Evolutionary conservation across 2,113 vertebrate species (phyloP).

Genomic region (Crotalus helleri): DNA sequence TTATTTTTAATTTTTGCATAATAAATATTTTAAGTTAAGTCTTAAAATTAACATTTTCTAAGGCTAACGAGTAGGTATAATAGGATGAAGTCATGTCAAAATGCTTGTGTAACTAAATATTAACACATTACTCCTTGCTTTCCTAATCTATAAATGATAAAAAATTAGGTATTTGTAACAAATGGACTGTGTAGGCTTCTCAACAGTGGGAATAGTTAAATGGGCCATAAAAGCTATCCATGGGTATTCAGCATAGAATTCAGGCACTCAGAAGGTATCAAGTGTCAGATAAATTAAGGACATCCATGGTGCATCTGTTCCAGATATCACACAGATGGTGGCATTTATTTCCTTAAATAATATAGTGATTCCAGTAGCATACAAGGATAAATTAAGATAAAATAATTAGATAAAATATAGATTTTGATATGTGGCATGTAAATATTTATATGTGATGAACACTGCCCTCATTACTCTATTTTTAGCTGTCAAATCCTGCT

Average conservation of each 20-base stretch:
- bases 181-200: not conserved
- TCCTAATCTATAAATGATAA: not conserved
- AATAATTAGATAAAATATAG: not conserved
- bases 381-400: not conserved
- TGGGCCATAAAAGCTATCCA: not conserved
- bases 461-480: not conserved
- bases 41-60: not conserved
- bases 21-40: not conserved
- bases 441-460: not conserved
- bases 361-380: not conserved
- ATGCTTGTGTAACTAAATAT: not conserved
- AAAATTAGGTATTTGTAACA: not conserved
- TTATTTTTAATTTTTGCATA: not conserved
- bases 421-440: not conserved
- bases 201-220: not conserved
- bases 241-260: not conserved
- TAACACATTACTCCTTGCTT: not conserved
- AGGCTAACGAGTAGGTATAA: not conserved
- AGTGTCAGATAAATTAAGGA: not conserved
- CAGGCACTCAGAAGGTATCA: not conserved
- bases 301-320: not conserved
- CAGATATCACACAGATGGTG: not conserved
- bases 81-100: fast-evolving
- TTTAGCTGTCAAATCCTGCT: not conserved
- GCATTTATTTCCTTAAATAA: not conserved